Percentiles rank a stretch among this genome's conserved stretches.
Evolutionary conservation across 2,113 vertebrate genomes (phyloP).

Genomic region (Tapirus terrestris): DNA sequence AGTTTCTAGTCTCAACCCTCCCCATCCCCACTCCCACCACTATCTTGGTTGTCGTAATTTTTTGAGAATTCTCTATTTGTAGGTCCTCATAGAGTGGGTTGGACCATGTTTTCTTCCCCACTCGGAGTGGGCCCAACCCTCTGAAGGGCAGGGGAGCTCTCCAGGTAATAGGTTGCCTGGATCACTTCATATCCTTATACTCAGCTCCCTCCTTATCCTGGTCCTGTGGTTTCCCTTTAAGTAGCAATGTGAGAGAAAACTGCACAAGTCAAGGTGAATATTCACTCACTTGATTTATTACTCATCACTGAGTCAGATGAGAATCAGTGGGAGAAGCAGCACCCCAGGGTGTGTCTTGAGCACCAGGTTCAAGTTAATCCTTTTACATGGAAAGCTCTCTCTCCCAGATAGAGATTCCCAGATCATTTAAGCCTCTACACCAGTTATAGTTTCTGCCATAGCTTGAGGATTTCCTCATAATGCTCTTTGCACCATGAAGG

Average conservation of each 20-base stretch:
- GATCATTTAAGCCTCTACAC: not conserved
- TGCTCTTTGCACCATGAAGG: not conserved
- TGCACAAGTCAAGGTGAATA: not conserved
- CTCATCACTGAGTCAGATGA: not conserved
- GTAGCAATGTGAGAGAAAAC: not conserved
- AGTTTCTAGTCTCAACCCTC: not conserved
- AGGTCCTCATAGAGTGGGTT: not conserved
- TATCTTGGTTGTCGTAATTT: not conserved
- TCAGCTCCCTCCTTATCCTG: not conserved
- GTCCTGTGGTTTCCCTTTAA: not conserved
- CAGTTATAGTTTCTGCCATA: not conserved
- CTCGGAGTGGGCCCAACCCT: not conserved
- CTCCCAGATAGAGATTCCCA: not conserved
- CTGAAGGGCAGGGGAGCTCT: not conserved
- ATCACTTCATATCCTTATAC: not conserved
- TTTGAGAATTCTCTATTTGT: not conserved
- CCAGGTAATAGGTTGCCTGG: not conserved
- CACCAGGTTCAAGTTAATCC: not conserved
- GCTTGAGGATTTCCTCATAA: not conserved
- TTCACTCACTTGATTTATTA: not conserved
- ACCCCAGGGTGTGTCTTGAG: not conserved
- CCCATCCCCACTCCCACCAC: not conserved
- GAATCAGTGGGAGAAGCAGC: not conserved
- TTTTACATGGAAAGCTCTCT: not conserved
- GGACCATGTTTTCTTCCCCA: not conserved